phyloP scores from a whole-genome alignment of 1,140 invertebrate genomes.

The Caerostris extrusa region DNA sequence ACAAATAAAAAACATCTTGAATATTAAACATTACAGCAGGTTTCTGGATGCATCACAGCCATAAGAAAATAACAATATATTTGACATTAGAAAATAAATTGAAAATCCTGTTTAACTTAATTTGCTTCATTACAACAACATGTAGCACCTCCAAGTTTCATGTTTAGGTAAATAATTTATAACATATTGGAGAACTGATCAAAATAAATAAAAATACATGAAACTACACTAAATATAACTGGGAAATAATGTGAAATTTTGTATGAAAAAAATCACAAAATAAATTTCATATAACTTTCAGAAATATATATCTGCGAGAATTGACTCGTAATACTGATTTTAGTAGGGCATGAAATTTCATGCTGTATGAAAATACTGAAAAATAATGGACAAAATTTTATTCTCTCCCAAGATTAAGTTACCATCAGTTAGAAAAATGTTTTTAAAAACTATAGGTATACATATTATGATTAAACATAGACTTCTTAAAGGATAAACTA shows the following conservation, averaged over 20 bases:
- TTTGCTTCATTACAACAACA: not conserved
- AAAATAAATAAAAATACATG: not conserved
- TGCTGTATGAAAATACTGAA: slow-evolving; percentile 5
- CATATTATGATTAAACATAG: too few species aligned
- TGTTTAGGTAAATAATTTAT: not conserved
- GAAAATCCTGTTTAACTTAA: not conserved
- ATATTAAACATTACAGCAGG: not conserved
- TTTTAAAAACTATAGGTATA: not conserved
- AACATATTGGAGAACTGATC: not conserved
- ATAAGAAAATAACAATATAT: not conserved
- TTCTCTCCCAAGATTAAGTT: not conserved
- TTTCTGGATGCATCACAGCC: slow-evolving; percentile 6
- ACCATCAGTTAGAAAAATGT: not conserved
- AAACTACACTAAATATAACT: not conserved
- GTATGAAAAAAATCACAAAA: not conserved
- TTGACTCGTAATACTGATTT: not conserved
- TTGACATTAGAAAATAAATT: not conserved
- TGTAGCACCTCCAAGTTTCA: slow-evolving; percentile 18
- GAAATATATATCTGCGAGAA: not conserved
- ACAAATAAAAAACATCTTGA: not conserved
- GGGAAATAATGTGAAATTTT: not conserved
- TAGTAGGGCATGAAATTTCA: not conserved
- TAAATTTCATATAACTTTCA: not conserved
- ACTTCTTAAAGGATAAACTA: too few species aligned
- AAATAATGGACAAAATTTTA: not conserved